Percentiles rank a stretch among this genome's conserved stretches.
Conservation (phyloP, 2,888 invertebrate species). For the Caenorhabditis wallacei region DNA sequence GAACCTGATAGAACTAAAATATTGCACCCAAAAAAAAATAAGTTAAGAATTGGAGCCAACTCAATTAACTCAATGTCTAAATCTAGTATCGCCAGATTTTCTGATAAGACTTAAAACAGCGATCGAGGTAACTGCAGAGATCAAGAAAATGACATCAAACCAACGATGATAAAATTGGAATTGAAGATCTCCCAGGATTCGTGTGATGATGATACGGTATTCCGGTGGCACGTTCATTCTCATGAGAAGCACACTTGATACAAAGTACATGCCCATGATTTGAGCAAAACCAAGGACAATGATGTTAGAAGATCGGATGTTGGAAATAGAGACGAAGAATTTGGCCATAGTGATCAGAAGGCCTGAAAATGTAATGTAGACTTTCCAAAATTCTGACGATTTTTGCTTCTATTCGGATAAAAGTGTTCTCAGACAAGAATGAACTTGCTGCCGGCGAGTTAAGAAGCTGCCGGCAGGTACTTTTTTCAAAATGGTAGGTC, state of each 20-base stretch:
- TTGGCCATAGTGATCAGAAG: constrained; percentile 96
- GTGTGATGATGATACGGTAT: constrained; percentile 88
- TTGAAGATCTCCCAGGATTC: constrained; percentile 96
- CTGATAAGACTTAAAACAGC: constrained; percentile 96
- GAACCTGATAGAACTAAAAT: constrained; percentile 1
- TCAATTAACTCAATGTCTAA: constrained; percentile 31
- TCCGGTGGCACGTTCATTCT: constrained; percentile 99
- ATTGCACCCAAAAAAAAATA: constrained; percentile 5
- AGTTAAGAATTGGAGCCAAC: not conserved
- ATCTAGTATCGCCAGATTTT: constrained; percentile 85
- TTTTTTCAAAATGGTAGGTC: too few relatives aligned
- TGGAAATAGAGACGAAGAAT: constrained; percentile 99
- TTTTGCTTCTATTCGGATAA: too few relatives aligned
- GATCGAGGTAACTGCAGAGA: constrained; percentile 96
- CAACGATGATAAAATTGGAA: constrained; percentile 99
- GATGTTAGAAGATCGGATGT: constrained; percentile 97
- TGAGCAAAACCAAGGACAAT: constrained; percentile 97
- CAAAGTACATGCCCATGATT: constrained; percentile 99
- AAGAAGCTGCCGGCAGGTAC: too few relatives aligned
- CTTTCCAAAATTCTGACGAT: not conserved
- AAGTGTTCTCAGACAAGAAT: too few relatives aligned
- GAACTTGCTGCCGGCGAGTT: too few relatives aligned
- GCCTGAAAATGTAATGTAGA: constrained; percentile 84
- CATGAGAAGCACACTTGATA: constrained; percentile 96
- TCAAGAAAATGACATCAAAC: constrained; percentile 98